Conservation (phyloP, 2,113 vertebrate genomes). For the Argyrosomus japonicus region DNA sequence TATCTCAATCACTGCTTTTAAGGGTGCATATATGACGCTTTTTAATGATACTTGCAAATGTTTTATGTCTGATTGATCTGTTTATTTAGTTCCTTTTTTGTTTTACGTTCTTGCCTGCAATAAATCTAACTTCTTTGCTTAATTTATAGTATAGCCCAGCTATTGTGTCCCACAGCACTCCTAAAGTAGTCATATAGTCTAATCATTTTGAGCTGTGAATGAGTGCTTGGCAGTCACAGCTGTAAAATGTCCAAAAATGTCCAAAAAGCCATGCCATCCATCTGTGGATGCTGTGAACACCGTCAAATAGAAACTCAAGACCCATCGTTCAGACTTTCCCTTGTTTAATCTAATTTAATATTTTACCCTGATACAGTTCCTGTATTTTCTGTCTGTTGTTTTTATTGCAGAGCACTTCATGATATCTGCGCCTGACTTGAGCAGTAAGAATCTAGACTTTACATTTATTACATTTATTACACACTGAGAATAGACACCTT, state of each 20-base stretch:
- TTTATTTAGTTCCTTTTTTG: too few species aligned
- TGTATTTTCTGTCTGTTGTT: neutral
- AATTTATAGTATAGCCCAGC: neutral
- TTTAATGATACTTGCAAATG: too few species aligned
- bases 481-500: constrained; percentile 35
- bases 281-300: too few species aligned
- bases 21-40: too few species aligned
- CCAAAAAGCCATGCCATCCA: too few species aligned
- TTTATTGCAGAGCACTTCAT: neutral
- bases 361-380: neutral
- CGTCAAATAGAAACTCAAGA: neutral
- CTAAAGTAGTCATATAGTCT: neutral
- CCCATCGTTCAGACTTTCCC: too few species aligned
- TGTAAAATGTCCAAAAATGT: too few species aligned
- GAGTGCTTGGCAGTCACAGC: too few species aligned
- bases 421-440: neutral
- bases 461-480: neutral
- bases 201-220: neutral
- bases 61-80: too few species aligned
- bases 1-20: too few species aligned
- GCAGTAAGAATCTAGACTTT: neutral
- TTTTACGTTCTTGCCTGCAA: too few species aligned
- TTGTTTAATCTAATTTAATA: neutral
- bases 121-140: neutral
- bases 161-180: too few species aligned